A percentile compares a stretch with the other conserved stretches of the same genome.
phyloP scores from a whole-genome alignment of 2,888 invertebrate genomes.

The Tolmerus cingulatus region DNA sequence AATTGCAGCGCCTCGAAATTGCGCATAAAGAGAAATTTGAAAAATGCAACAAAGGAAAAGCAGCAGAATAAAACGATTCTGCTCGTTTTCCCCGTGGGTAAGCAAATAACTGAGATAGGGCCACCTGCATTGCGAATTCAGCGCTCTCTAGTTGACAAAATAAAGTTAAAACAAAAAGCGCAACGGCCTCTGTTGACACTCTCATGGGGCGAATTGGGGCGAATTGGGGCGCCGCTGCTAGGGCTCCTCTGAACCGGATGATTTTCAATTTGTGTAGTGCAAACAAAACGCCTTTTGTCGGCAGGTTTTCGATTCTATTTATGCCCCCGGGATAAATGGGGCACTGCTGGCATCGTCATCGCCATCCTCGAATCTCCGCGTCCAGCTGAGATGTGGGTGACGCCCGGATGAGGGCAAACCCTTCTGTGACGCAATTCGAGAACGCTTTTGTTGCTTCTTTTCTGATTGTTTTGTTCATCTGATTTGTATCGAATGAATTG shows the following conservation, averaged over 20 bases:
- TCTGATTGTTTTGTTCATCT: neutral
- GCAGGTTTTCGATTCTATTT: slow-evolving; percentile 15
- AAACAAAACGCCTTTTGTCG: slow-evolving; percentile 10
- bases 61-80: neutral
- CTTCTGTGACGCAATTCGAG: slow-evolving; percentile 1
- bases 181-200: slow-evolving; percentile 8
- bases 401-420: neutral
- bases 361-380: neutral
- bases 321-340: neutral
- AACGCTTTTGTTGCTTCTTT: neutral
- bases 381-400: neutral
- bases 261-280: slow-evolving; percentile 3
- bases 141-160: neutral
- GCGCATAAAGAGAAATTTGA: neutral
- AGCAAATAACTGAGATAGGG: neutral
- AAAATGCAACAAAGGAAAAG: neutral
- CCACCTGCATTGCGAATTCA: slow-evolving; percentile 4
- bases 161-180: neutral
- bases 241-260: neutral
- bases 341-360: neutral
- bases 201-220: neutral
- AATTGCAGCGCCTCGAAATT: neutral
- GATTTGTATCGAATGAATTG: neutral
- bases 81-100: neutral
- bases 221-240: neutral